Evolutionary conservation across 2,113 vertebrate genomes (phyloP).

Genomic region (Hylia prasina): DNA sequence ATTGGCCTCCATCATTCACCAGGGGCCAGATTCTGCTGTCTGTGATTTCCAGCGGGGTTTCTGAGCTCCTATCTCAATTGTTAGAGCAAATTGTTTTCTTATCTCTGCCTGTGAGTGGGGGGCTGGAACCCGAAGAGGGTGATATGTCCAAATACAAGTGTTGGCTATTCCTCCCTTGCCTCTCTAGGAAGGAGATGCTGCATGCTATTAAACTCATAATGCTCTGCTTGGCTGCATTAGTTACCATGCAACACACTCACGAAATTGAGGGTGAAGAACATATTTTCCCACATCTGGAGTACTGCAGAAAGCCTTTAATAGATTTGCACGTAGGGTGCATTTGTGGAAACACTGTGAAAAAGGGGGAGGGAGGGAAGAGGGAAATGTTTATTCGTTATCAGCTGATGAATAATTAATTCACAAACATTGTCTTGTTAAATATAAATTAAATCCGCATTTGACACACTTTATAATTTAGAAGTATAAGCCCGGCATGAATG

Average conservation of each 20-base stretch:
- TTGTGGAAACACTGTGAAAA: slow-evolving; percentile 21
- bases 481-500: background rate
- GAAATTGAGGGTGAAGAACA: slow-evolving; percentile 2
- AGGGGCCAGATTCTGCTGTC: background rate
- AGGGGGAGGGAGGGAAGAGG: background rate
- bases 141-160: background rate
- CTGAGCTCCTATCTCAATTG: background rate
- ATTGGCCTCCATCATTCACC: background rate
- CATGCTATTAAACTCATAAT: background rate
- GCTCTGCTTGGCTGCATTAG: slow-evolving; percentile 21
- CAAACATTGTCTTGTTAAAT: slow-evolving; percentile 56
- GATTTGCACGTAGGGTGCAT: background rate
- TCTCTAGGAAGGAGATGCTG: background rate
- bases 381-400: slow-evolving; percentile 38
- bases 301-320: slow-evolving; percentile 30
- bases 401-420: slow-evolving; percentile 64
- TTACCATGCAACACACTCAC: slow-evolving; percentile 30
- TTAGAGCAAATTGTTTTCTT: background rate
- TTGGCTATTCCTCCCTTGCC: background rate
- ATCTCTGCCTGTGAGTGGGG: background rate
- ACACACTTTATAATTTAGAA: slow-evolving; percentile 48
- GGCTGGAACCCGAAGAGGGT: background rate
- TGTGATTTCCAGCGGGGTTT: background rate
- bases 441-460: slow-evolving; percentile 63
- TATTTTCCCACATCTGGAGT: slow-evolving; percentile 31